Evolutionary conservation across 2,888 invertebrate genomes (phyloP), one percentile per base, ranked within the genome.

Genomic region (Dicyrtoma fusca): DNA sequence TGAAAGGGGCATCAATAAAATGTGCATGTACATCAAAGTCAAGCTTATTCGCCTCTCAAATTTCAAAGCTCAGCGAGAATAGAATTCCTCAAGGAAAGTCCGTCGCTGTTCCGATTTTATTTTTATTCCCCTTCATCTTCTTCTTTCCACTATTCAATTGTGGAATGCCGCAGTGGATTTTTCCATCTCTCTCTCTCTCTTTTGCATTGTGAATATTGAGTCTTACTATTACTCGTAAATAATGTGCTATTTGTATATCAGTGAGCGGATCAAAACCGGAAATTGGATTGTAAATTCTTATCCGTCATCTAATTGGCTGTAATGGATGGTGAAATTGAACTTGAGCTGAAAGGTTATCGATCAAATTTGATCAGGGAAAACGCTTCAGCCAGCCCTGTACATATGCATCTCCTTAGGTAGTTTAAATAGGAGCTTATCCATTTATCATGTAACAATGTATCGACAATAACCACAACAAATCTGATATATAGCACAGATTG

Each of bases 341-440:
- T 61, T 61, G 61, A 42, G 61, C 61, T 61, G 44, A 42, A 61
- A 61, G 61, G 61, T 61, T 61, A 61, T 61, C 61, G 14, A 61
- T 61, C 61, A 61, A 23, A 13, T 23, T 25, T 11, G 34, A 34
- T 34, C 34, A 34, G 34, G 8, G n/a, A n/a, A n/a, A n/a, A n/a
- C n/a, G n/a, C 34, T 5, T 34, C 34, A 34, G 34, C 3, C 4
- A 34, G 4, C 34, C 34, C n/a, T 3, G 34, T 34, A 34, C 34
- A 34, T 34, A 34, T 34, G 34, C 8, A 5, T 34, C 34, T 34
- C 34, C 34, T 34, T 34, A 8, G 34, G 8, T 34, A 34, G 8
- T 34, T 34, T 34, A 34, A 34, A 34, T 34, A 34, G 34, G 34
- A 34, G 34, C 34, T 34, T 34, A 34, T 34, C 34, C 34, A 3